Conservation (phyloP, 1,140 invertebrate species). For the Drosophila willistoni region DNA sequence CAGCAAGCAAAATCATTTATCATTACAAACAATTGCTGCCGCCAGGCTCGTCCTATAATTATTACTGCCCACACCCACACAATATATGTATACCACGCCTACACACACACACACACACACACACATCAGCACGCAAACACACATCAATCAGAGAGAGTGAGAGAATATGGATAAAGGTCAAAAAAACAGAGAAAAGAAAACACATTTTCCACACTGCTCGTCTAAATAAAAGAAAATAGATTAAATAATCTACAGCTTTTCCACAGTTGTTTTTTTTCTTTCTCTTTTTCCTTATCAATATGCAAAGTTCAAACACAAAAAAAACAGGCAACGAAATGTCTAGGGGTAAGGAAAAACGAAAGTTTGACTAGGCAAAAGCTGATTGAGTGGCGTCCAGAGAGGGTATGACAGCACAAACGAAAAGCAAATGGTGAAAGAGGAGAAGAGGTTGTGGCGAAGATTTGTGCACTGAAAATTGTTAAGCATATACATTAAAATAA, state of each 20-base stretch:
- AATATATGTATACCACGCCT: conserved; percentile 18
- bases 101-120: not conserved
- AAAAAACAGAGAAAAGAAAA: not conserved
- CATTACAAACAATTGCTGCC: conserved; percentile 51
- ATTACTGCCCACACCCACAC: conserved; percentile 42
- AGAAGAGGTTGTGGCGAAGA: not conserved
- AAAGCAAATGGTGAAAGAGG: conserved; percentile 34
- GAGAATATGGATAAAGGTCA: conserved; percentile 25
- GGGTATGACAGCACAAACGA: not conserved
- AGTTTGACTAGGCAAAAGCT: conserved; percentile 57
- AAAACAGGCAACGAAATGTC: conserved; percentile 10
- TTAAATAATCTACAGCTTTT: conserved; percentile 23
- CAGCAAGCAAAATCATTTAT: conserved; percentile 49
- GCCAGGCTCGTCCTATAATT: conserved; percentile 39
- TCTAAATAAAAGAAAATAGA: conserved; percentile 8
- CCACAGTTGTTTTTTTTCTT: conserved; percentile 19
- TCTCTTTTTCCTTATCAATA: conserved; percentile 63
- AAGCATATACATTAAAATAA: conserved; percentile 80
- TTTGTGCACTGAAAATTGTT: conserved; percentile 66
- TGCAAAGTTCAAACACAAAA: conserved; percentile 57
- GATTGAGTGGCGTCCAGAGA: conserved; percentile 43
- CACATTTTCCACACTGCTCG: conserved; percentile 3
- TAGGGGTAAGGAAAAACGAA: conserved; percentile 41
- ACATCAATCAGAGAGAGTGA: conserved; percentile 64
- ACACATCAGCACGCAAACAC: conserved; percentile 37